Evolutionary conservation across 2,797 vertebrate species (phyloP), one percentile per base, ranked within the genome.

Genomic region (Eulemur coronatus): DNA sequence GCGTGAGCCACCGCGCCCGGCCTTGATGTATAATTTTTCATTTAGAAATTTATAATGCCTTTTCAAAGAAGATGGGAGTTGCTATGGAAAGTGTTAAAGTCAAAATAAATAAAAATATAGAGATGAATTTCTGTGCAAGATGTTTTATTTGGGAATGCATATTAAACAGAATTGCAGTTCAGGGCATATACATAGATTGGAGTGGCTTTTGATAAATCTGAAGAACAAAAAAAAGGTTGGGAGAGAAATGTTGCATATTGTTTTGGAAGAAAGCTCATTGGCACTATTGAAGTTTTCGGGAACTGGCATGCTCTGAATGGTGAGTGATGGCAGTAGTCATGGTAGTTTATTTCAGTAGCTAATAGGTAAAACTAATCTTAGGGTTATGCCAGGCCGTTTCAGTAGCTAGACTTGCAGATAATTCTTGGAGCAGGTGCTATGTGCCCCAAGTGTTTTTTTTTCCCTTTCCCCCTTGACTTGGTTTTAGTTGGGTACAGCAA

Each of bases 1-100:
- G 3, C 1, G 0, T 10, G 55, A 24, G 55, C 55, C 9, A 57
- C 55, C 9, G 3, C 1, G 22, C 22, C 22, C 3, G 22, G 55
- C 55, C 6, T 76, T 50, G 17, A 61, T 84, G 65, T 92, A 26
- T n/a, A 72, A 46, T 28, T 87, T 91, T 95, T 96, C 26, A 38
- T 84, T 89, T 73, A 72, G 84, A 65, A 67, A 28, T 89, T 73
- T 85, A 57, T 50, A 79, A 38, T 91, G 22, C 26, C 30, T 59
- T 90, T 92, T 96, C 28, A 86, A 50, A 63, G 61, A 84, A 78
- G 11, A 26, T 35, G 26, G 59, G 7, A 50, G 46, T 90, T 81
- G 59, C 33, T 90, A 22, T 90, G 80, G 48, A 81, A 69, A 61
- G 73, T 55, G 22, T 55, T 50, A 38, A 78, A 55, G 75, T 78